Conservation (phyloP, 92 coral and sea anemone species). For the Paragorgia papillata region DNA sequence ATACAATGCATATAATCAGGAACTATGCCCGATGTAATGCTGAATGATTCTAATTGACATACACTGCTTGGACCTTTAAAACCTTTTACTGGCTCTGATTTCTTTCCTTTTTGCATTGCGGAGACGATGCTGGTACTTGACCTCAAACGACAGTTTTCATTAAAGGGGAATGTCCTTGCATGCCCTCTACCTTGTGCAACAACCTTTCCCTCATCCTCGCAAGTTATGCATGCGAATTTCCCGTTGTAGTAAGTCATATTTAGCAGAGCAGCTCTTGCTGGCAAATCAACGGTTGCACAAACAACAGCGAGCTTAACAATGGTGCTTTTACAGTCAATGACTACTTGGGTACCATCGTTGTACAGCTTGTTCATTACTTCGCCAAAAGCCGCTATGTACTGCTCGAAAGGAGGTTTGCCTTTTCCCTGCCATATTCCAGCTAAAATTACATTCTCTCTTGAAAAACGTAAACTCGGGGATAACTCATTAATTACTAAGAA, state of each 20-base stretch:
- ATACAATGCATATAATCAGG: slow-evolving; percentile 71
- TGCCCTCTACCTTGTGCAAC: slow-evolving; percentile 61
- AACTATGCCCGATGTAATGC: slow-evolving; percentile 54
- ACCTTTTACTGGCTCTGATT: not conserved
- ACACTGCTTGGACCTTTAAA: slow-evolving; percentile 45
- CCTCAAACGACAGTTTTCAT: slow-evolving; percentile 44
- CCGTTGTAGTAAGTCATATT: slow-evolving; percentile 65
- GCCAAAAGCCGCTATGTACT: no score
- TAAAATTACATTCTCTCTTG: slow-evolving; percentile 58
- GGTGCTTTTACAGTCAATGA: not conserved
- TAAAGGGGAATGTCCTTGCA: slow-evolving; percentile 54
- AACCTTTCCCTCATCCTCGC: slow-evolving; percentile 56
- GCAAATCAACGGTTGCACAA: slow-evolving; percentile 40
- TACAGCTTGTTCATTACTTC: slow-evolving; percentile 43
- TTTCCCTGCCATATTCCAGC: slow-evolving; percentile 69
- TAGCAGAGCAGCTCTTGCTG: slow-evolving; percentile 50
- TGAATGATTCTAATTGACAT: slow-evolving; percentile 29
- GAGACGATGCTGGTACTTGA: no score
- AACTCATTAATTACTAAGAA: slow-evolving; percentile 55
- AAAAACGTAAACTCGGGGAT: slow-evolving; percentile 33
- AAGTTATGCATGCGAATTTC: slow-evolving; percentile 41
- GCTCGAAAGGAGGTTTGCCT: no score
- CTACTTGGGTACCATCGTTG: slow-evolving; percentile 9
- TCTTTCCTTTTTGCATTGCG: not conserved
- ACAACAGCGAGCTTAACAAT: slow-evolving; percentile 41